Evolutionary conservation across 1,140 invertebrate species (phyloP).

Genomic region (Ostrea edulis): DNA sequence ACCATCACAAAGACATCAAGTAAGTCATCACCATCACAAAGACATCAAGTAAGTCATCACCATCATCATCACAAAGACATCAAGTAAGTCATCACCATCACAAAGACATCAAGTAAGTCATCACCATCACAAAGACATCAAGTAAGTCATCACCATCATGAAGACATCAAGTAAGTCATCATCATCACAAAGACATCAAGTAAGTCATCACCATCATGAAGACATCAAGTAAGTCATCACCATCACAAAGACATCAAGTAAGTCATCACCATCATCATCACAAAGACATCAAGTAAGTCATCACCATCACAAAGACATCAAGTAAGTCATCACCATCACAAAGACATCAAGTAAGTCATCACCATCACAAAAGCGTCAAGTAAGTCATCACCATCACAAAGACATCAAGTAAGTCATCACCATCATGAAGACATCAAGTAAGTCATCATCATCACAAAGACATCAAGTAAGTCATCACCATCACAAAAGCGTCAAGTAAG

Average conservation of each 20-base stretch:
- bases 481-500: conserved; percentile 64
- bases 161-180: conserved; percentile 63
- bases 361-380: too few species aligned
- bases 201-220: conserved; percentile 52
- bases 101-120: neutral
- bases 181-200: too few species aligned
- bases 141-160: too few species aligned
- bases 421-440: too few species aligned
- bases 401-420: conserved; percentile 62
- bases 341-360: too few species aligned
- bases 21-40: too few species aligned
- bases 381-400: too few species aligned
- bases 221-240: conserved; percentile 62
- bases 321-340: too few species aligned
- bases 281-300: conserved; percentile 64
- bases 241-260: too few species aligned
- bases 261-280: conserved; percentile 54
- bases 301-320: too few species aligned
- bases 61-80: conserved; percentile 61
- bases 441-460: conserved; percentile 53
- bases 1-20: too few species aligned
- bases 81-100: conserved; percentile 55
- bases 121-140: conserved; percentile 56
- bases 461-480: too few species aligned
- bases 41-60: conserved; percentile 40